phyloP scores from a whole-genome alignment of 2,797 vertebrate genomes.

The Chelonia mydas region DNA sequence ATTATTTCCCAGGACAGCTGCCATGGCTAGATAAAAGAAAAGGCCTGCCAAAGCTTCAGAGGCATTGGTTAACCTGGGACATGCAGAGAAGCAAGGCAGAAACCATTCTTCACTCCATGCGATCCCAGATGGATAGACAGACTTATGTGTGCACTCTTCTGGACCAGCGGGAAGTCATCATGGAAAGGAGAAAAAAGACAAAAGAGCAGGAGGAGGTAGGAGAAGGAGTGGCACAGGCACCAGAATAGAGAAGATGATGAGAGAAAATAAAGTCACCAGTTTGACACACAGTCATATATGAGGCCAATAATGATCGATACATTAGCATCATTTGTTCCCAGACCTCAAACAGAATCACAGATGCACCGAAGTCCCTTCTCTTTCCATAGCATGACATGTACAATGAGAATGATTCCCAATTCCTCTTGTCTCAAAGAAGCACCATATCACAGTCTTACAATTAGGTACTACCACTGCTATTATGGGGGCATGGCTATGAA shows the following conservation, averaged over 20 bases:
- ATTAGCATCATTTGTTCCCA: not conserved
- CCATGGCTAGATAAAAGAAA: not conserved
- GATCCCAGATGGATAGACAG: not conserved
- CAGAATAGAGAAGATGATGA: not conserved
- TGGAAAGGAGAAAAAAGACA: not conserved
- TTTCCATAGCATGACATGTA: not conserved
- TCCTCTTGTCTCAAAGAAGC: constrained; percentile 31
- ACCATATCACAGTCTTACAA: constrained; percentile 24
- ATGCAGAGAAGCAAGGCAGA: not conserved
- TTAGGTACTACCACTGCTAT: constrained; percentile 8
- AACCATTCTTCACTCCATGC: not conserved
- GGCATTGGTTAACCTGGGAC: not conserved
- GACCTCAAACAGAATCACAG: constrained; percentile 8
- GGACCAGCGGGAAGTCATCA: not conserved
- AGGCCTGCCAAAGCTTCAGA: not conserved
- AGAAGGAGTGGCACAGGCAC: not conserved
- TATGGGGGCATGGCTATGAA: constrained; percentile 36
- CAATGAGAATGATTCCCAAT: constrained; percentile 16
- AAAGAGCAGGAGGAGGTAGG: not conserved
- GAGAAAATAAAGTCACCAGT: not conserved
- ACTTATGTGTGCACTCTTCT: not conserved
- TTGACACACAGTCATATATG: not conserved
- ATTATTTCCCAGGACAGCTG: not conserved
- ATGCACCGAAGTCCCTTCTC: not conserved
- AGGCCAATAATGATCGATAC: not conserved